phyloP scores from a whole-genome alignment of 2,113 vertebrate genomes.

The Mustela nigripes region DNA sequence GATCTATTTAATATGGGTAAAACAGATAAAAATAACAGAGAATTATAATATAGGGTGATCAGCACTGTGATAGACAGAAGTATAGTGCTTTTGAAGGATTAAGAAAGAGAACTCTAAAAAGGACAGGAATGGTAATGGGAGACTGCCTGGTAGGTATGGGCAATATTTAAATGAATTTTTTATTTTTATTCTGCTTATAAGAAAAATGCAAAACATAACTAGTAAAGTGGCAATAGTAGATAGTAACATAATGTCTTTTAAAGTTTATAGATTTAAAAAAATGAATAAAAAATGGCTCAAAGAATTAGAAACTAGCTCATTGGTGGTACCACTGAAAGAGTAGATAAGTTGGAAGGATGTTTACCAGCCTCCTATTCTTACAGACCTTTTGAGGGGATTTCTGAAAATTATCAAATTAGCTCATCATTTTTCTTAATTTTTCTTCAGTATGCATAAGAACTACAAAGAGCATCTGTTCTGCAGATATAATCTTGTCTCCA shows the following conservation, averaged over 20 bases:
- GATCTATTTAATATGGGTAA: neutral
- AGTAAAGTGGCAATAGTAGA: neutral
- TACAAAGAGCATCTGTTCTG: slow-evolving; percentile 66
- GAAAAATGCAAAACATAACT: neutral
- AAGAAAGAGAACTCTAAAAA: neutral
- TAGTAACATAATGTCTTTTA: neutral
- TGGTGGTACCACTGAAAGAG: neutral
- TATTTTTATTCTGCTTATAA: neutral
- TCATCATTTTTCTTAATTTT: slow-evolving; percentile 65
- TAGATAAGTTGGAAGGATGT: neutral
- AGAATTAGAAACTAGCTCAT: neutral
- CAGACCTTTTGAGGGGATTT: slow-evolving; percentile 35
- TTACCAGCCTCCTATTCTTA: neutral
- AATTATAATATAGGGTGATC: neutral
- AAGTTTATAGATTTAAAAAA: neutral
- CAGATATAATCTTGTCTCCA: slow-evolving; percentile 64
- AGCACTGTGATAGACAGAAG: neutral
- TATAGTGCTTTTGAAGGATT: neutral
- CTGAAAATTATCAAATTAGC: slow-evolving; percentile 59
- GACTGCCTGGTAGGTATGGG: neutral
- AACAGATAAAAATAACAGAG: neutral
- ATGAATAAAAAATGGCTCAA: slow-evolving; percentile 12
- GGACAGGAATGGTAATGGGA: neutral
- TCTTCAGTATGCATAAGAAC: slow-evolving; percentile 57
- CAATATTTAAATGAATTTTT: slow-evolving; percentile 41